Evolutionary conservation across 2,113 vertebrate species (phyloP).

Genomic region (Paraplagusia blochii): DNA sequence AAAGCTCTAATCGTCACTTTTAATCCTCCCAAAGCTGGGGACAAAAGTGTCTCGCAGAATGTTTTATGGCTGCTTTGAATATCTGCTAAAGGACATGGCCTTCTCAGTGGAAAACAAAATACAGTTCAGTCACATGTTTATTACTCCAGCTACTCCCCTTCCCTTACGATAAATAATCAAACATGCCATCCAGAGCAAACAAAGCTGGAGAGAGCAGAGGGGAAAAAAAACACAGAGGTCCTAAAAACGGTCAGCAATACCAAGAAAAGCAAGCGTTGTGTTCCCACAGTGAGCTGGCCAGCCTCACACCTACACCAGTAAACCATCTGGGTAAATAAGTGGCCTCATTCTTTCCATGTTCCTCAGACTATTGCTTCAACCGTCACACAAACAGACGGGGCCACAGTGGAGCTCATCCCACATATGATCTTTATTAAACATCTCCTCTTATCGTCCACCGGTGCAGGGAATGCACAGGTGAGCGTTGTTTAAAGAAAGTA

Average conservation of each 20-base stretch:
- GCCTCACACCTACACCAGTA: constrained; percentile 94
- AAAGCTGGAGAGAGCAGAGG: constrained; percentile 82
- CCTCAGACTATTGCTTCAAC: constrained; percentile 89
- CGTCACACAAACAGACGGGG: constrained; percentile 91
- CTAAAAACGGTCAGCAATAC: constrained; percentile 86
- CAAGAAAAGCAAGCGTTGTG: constrained; percentile 88
- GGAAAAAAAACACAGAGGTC: constrained; percentile 82
- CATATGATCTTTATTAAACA: constrained; percentile 8
- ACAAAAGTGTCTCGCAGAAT: constrained; percentile 62
- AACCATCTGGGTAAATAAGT: constrained; percentile 97
- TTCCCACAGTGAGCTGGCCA: constrained; percentile 87
- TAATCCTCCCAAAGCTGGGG: constrained; percentile 73
- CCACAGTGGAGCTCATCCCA: constrained; percentile 76
- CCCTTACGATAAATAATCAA: constrained; percentile 98
- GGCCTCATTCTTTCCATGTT: constrained; percentile 94
- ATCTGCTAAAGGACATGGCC: constrained; percentile 88
- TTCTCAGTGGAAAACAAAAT: constrained; percentile 95
- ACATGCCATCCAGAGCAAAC: constrained; percentile 97
- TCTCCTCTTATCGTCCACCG: constrained; percentile 16
- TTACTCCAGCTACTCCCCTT: constrained; percentile 91
- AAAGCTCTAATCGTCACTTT: constrained; percentile 48
- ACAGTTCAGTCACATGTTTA: constrained; percentile 91
- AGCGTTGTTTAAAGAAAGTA: background rate
- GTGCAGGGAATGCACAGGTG: constrained; percentile 9
- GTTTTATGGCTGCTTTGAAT: constrained; percentile 82